Base-by-base conservation (phyloP, 1,140 invertebrate genomes). In the Homarus americanus region DNA sequence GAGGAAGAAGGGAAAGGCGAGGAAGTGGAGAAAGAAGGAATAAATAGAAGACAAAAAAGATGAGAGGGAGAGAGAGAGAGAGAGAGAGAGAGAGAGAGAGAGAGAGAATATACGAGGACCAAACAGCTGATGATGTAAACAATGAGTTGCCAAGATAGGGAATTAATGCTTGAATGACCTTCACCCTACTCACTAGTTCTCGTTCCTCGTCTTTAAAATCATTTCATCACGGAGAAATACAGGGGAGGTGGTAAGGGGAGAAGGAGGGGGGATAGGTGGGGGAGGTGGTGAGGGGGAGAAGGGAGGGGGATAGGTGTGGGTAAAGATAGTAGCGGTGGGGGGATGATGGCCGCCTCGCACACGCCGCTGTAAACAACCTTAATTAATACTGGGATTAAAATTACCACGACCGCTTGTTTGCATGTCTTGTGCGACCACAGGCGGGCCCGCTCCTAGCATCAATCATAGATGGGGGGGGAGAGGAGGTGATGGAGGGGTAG, bases 321-420 rank as follows among this genome's bases (percentile, higher is more conserved):
- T 41, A 38, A 78, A 28, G 75, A 17, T 72, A 34, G 20, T 28
- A 72, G 32, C 15, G 72, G 73, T 44, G 58, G 36, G 80, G 34
- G 20, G 80, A 20, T n/a, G 40, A 38, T 12, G 82, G 66, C 66
- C n/a, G 32, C 82, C 58, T 38, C 58, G n/a, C 58, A n/a, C n/a
- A n/a, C n/a, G n/a, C 1, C 4, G 82, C 15, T 40, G 82, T 84
- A 84, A 84, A 84, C 82, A 84, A 7, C 82, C 66, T 72, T 84
- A 84, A 84, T 84, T 84, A 84, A 84, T n/a, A 84, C 63, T 63
- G 66, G 73, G 82, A 84, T 84, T 84, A 84, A 84, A 84, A 84
- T 84, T 41, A 72, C n/a, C 82, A 72, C 36, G 36, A 15, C n/a
- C 36, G 17, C 58, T 84, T 84, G 82, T 84, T 84, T 84, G 63